These are phyloP conservation scores for Phortica magna DNA, from an alignment of 2,888 invertebrate species.

Conservation along the genomic window DNA sequence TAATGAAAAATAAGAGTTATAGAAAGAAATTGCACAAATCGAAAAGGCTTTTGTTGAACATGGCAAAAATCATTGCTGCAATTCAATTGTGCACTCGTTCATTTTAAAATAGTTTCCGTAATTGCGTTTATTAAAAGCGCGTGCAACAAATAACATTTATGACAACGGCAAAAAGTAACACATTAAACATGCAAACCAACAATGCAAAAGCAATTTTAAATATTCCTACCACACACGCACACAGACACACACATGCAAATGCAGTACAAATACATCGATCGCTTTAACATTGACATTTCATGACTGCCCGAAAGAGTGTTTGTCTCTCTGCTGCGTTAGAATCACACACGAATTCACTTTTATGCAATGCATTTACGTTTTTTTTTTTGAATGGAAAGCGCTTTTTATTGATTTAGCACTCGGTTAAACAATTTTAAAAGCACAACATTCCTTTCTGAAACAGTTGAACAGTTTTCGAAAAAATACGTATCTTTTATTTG, in stretches of 20 bases:
- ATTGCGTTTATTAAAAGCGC: not conserved
- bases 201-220: too few species aligned
- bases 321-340: too few species aligned
- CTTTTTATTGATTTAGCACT: not conserved
- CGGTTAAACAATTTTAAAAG: not conserved
- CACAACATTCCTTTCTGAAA: not conserved
- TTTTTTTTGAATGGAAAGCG: not conserved
- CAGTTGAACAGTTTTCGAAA: not conserved
- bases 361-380: not conserved
- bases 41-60: not conserved
- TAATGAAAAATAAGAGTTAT: not conserved
- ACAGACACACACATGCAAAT: too few species aligned
- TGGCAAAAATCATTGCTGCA: constrained; percentile 4
- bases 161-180: not conserved
- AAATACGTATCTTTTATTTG: not conserved
- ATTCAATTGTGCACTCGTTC: constrained; percentile 3
- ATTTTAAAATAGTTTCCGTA: not conserved
- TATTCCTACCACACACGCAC: too few species aligned
- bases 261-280: too few species aligned
- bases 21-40: not conserved
- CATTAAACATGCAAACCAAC: too few species aligned
- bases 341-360: too few species aligned
- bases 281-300: too few species aligned
- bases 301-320: too few species aligned
- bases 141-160: not conserved